Percentiles rank a stretch among this genome's conserved stretches.
Evolutionary conservation across 1,140 invertebrate species (phyloP).

Genomic region (Bathynomus jamesi): DNA sequence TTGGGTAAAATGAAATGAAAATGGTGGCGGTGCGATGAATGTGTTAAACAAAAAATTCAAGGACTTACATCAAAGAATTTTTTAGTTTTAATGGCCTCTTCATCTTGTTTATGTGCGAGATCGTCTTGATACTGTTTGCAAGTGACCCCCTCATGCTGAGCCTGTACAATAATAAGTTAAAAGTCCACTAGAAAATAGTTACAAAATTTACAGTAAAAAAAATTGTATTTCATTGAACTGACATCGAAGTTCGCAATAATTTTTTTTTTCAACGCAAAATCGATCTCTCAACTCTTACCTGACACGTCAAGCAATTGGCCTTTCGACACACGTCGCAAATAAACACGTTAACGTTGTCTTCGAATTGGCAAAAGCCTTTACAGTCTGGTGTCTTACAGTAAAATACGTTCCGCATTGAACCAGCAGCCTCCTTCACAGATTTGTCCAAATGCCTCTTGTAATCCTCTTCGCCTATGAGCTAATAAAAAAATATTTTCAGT

Average conservation of each 20-base stretch:
- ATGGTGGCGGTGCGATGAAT: no score
- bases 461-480: slow-evolving; percentile 59
- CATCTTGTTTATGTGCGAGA: slow-evolving; percentile 58
- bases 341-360: slow-evolving; percentile 79
- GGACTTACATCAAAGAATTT: slow-evolving; percentile 58
- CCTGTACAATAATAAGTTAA: no score
- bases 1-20: no score
- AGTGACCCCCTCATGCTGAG: slow-evolving; percentile 71
- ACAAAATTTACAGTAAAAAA: neutral
- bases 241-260: neutral
- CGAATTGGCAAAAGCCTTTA: slow-evolving; percentile 79
- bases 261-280: neutral
- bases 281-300: slow-evolving; percentile 51
- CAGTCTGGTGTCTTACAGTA: slow-evolving; percentile 88
- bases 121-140: slow-evolving; percentile 81
- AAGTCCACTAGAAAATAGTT: no score
- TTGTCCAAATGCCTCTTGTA: slow-evolving; percentile 73
- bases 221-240: neutral
- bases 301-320: slow-evolving; percentile 80
- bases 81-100: slow-evolving; percentile 63
- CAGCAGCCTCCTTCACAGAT: slow-evolving; percentile 73
- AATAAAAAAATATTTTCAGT: slow-evolving; percentile 28
- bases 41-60: no score
- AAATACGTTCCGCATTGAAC: slow-evolving; percentile 71
- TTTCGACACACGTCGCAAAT: slow-evolving; percentile 72